A percentile compares a stretch with the other conserved stretches of the same genome.
Evolutionary conservation across 1,140 invertebrate genomes (phyloP).

Genomic region (Gonioctena quinquepunctata): DNA sequence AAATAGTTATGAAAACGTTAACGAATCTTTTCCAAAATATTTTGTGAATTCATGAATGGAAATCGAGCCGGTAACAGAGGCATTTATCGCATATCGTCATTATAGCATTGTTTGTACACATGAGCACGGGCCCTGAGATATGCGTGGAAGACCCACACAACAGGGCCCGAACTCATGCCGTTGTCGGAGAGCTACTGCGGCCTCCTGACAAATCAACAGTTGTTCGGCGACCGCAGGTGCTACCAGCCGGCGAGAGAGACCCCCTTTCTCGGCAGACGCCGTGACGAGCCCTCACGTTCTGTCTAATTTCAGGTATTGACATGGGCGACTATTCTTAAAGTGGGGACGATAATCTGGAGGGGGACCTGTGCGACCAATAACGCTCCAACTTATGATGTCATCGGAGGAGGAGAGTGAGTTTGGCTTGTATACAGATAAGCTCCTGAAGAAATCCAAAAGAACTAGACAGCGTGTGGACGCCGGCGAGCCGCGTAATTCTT

Average conservation of each 20-base stretch:
- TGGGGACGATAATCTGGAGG: slow-evolving; percentile 54
- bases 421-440: slow-evolving; percentile 87
- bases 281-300: slow-evolving; percentile 31
- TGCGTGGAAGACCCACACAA: background rate
- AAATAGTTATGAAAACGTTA: no score
- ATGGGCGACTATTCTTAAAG: slow-evolving; percentile 58
- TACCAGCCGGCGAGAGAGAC: slow-evolving; percentile 16
- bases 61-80: no score
- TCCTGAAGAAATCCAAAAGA: slow-evolving; percentile 87
- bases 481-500: slow-evolving; percentile 90
- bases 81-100: no score
- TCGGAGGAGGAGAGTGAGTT: slow-evolving; percentile 88
- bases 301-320: slow-evolving; percentile 55
- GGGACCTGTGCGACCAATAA: slow-evolving; percentile 65
- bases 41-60: no score
- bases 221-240: slow-evolving; percentile 41
- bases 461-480: slow-evolving; percentile 92
- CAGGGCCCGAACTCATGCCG: background rate
- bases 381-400: slow-evolving; percentile 86
- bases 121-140: background rate
- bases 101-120: background rate
- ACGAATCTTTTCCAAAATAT: no score
- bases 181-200: slow-evolving; percentile 15
- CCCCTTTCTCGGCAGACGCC: slow-evolving; percentile 28
- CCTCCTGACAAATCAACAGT: slow-evolving; percentile 46